Evolutionary conservation across 1,140 invertebrate species (phyloP), one percentile per base, ranked within the genome.

Genomic region (Trichoplusia ni): DNA sequence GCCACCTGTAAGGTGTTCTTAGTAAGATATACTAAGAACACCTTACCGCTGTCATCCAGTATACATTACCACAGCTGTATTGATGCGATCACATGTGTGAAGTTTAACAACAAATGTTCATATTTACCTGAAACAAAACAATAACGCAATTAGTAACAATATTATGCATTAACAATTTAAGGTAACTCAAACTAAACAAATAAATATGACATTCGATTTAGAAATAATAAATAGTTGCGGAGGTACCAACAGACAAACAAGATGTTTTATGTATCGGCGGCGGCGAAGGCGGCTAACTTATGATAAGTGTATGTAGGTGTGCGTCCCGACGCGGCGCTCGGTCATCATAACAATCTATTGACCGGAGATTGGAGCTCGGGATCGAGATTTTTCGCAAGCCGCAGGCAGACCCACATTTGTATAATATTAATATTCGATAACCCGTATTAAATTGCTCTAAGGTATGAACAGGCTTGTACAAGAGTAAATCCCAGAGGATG

Each of bases 341-440:
- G 33, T 51, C 46, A 63, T 42, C 47, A 53, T 40, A 51, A 51
- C 47, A 51, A 63, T 42, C 23, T 42, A 31, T 63, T 51, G 46
- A 47, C 47, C 60, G 47, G 37, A 63, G 37, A 63, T 42, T 63
- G 25, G 33, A 56, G 51, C 21, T 25, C 19, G 53, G 25, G 23
- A 58, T 58, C 35, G 29, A 51, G 53, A 53, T 35, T 53, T 54
- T 40, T 38, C 18, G 46, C 46, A 49, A n/a, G 33, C 19, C 51
- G 7, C 4, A n/a, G n/a, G n/a, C 31, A 2, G 19, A 25, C 33
- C 51, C 31, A 54, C 33, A 9, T 54, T 54, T 38, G 35, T 54
- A 18, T 25, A 25, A 29, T 54, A 38, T 54, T 23, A 54, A 38
- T 54, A 54, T 49, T 23, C 51, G 25, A 38, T 54, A 25, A 37